These are phyloP conservation scores for Neodontobutis hainanensis DNA, from an alignment of 2,113 vertebrate species.

Conservation along the genomic window DNA sequence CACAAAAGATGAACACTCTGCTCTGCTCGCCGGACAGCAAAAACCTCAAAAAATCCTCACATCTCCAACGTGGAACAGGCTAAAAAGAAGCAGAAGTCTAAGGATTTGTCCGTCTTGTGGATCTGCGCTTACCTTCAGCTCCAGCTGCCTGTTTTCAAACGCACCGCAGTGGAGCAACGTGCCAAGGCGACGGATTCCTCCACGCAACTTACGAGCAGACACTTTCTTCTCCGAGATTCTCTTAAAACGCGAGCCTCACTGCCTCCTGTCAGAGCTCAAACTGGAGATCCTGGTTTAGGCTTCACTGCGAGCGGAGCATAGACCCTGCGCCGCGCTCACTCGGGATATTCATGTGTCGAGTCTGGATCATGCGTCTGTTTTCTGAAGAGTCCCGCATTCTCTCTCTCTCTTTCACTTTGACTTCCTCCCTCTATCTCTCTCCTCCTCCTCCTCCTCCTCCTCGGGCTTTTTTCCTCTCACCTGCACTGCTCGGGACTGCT, in stretches of 20 bases:
- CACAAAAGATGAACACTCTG: slow-evolving; percentile 56
- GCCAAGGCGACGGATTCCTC: slow-evolving; percentile 70
- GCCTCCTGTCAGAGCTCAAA: neutral
- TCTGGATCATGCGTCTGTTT: slow-evolving; percentile 72
- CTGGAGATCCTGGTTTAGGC: slow-evolving; percentile 37
- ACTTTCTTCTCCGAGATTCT: slow-evolving; percentile 56
- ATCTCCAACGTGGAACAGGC: slow-evolving; percentile 33
- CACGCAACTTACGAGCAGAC: slow-evolving; percentile 66
- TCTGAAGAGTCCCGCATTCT: slow-evolving; percentile 89
- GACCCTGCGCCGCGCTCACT: slow-evolving; percentile 51
- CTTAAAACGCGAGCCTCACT: slow-evolving; percentile 16
- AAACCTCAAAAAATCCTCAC: slow-evolving; percentile 18
- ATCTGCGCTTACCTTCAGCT: slow-evolving; percentile 63
- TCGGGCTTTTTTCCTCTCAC: slow-evolving; percentile 81
- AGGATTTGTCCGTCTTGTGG: slow-evolving; percentile 18
- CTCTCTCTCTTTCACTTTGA: slow-evolving; percentile 88
- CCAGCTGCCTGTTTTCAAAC: slow-evolving; percentile 44
- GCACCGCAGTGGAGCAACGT: slow-evolving; percentile 76
- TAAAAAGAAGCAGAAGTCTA: slow-evolving; percentile 44
- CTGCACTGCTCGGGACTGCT: slow-evolving; percentile 92
- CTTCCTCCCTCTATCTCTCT: slow-evolving; percentile 74
- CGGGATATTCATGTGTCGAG: slow-evolving; percentile 57
- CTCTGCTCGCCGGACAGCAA: slow-evolving; percentile 53
- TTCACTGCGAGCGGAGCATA: slow-evolving; percentile 32
- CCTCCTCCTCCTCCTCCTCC: slow-evolving; percentile 47